Evolutionary conservation across 2,888 invertebrate genomes (phyloP), one percentile per base, ranked within the genome.

Genomic region (Phalera bucephala): DNA sequence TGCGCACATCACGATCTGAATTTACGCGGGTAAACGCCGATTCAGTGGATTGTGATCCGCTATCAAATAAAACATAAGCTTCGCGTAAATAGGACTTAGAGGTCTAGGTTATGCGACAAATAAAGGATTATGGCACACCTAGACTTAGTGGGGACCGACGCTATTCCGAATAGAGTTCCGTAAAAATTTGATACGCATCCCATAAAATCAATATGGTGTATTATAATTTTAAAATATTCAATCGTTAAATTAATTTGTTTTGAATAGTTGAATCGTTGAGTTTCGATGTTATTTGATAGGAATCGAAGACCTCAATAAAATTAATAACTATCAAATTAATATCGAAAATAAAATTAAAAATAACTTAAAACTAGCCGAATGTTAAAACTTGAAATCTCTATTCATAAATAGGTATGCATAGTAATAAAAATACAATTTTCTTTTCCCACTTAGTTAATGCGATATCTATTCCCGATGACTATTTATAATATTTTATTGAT

Each of bases 401-500:
- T 64, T 52, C 51, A 34, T 54, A 54, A 39, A 36, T 35, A 27
- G 36, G 35, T 26, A 26, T 54, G 47, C 43, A 40, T 45, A 49
- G 53, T 40, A 57, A 66, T 72, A 72, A 72, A 72, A 72, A 64
- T 53, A 60, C 63, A 62, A 71, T 72, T 72, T 71, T 62, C 66
- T 63, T 55, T 64, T 65, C 63, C 59, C 59, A 66, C 58, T 57
- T 67, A 55, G 44, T 69, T 74, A 70, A 80, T 64, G 54, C 48
- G 60, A 65, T 62, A 68, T 64, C 60, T 46, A 58, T 59, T 62
- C 59, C 49, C 59, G 67, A 66, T 46, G 44, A 51, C 47, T 69
- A 69, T 65, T 69, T 67, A 63, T 50, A 58, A 70, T 70, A 71
- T 64, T 72, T 75, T 80, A 82, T 80, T 74, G 74, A 80, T 75